phyloP scores from a whole-genome alignment of 23 tunicate genomes.

The Clavelina lepadiformis region DNA sequence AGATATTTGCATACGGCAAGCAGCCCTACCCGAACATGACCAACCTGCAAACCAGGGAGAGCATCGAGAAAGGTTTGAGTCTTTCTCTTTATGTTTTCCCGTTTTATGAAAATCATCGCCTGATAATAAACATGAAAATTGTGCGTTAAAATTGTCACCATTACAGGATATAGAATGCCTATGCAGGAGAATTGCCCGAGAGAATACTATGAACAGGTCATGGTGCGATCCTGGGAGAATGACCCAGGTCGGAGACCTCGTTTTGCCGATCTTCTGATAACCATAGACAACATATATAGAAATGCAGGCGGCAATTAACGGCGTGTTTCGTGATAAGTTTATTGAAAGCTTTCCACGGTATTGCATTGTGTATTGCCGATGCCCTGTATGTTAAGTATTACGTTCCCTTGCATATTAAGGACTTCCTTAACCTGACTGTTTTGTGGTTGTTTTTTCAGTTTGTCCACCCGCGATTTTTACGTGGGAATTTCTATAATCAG shows the following conservation, averaged over 20 bases:
- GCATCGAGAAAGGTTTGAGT: constrained; percentile 30
- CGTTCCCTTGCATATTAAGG: too few relatives aligned
- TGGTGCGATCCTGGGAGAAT: constrained; percentile 48
- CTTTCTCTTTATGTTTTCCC: background rate
- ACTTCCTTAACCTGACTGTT: too few relatives aligned
- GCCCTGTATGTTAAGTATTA: too few relatives aligned
- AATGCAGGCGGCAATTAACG: background rate
- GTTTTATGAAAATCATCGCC: background rate
- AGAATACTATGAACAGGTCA: constrained; percentile 54
- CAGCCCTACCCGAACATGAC: constrained; percentile 69
- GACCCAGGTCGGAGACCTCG: constrained; percentile 44
- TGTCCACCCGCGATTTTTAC: too few relatives aligned
- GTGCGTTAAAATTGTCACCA: background rate
- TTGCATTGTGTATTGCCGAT: too few relatives aligned
- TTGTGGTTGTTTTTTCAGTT: too few relatives aligned
- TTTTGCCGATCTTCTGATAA: constrained; percentile 21
- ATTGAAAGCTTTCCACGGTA: too few relatives aligned
- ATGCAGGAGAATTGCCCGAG: constrained; percentile 48
- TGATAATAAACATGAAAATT: background rate
- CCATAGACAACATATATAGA: constrained; percentile 25
- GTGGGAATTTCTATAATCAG: too few relatives aligned
- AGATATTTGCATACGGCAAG: constrained; percentile 55
- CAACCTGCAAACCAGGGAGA: constrained; percentile 55
- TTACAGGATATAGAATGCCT: constrained; percentile 58
- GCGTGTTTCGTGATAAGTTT: too few relatives aligned